A percentile compares a stretch with the other conserved stretches of the same genome.
These are phyloP conservation scores for Bufo gargarizans DNA, from an alignment of 2,113 vertebrate species.

Conservation along the genomic window DNA sequence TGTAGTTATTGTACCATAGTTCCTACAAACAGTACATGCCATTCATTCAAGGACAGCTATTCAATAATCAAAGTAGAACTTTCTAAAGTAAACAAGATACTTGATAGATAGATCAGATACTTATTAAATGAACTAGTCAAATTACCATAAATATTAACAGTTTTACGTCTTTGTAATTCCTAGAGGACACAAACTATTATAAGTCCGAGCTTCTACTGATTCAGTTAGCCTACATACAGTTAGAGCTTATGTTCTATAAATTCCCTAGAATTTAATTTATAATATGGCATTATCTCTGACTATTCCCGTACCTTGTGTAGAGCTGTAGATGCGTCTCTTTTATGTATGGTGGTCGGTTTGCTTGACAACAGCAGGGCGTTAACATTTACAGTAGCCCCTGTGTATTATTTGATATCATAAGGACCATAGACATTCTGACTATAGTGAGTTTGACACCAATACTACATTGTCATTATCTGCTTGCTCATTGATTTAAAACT, in stretches of 20 bases:
- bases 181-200: neutral
- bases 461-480: no score
- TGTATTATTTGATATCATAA: no score
- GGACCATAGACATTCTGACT: no score
- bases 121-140: constrained; percentile 5
- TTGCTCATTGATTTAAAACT: no score
- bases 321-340: no score
- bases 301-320: no score
- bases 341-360: no score
- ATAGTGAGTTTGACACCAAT: no score
- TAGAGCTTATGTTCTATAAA: neutral
- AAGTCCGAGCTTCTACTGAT: neutral
- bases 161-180: neutral
- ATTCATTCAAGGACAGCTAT: constrained; percentile 9
- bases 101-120: neutral
- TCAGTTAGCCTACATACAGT: neutral
- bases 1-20: neutral
- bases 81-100: neutral
- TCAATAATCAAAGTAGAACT: neutral
- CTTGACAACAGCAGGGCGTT: no score
- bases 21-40: neutral
- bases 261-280: no score
- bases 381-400: no score
- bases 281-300: no score
- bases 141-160: constrained; percentile 1